Conservation (phyloP, 2,888 invertebrate species). For the Euplexia lucipara region DNA sequence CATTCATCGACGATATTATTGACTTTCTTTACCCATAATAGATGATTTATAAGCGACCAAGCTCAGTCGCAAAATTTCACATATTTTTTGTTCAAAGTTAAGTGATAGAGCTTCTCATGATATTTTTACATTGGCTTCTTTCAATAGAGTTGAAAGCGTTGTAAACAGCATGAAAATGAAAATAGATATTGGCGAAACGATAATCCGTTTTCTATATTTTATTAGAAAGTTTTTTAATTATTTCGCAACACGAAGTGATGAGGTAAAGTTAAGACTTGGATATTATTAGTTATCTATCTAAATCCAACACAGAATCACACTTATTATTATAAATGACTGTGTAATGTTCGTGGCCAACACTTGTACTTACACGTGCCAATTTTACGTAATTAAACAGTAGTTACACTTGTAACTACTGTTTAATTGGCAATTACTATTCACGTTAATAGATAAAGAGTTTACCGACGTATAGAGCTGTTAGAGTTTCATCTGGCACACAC, state of each 20-base stretch:
- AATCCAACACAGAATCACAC: neutral
- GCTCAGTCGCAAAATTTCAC: constrained; percentile 21
- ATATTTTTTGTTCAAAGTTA: neutral
- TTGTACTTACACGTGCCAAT: too few species aligned
- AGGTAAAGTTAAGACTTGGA: neutral
- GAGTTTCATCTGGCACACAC: constrained; percentile 54
- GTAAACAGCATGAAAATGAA: constrained; percentile 7
- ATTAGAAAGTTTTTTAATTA: constrained; percentile 3
- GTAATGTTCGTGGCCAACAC: constrained; percentile 2
- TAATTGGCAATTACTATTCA: constrained; percentile 38
- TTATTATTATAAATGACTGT: neutral
- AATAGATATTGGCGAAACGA: neutral
- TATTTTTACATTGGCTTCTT: constrained; percentile 9
- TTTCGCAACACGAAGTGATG: neutral
- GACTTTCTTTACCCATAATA: constrained; percentile 20
- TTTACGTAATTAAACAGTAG: too few species aligned
- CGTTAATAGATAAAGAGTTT: constrained; percentile 37
- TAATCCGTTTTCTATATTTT: constrained; percentile 9
- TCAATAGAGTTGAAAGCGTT: constrained; percentile 9
- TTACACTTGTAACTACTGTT: constrained; percentile 7
- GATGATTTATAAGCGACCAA: constrained; percentile 18
- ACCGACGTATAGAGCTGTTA: constrained; percentile 34
- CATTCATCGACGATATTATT: constrained; percentile 45
- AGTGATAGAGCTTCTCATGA: constrained; percentile 3
- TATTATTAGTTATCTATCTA: constrained; percentile 1